Evolutionary conservation across 2,888 invertebrate species (phyloP).

Genomic region (Penaeus monodon): DNA sequence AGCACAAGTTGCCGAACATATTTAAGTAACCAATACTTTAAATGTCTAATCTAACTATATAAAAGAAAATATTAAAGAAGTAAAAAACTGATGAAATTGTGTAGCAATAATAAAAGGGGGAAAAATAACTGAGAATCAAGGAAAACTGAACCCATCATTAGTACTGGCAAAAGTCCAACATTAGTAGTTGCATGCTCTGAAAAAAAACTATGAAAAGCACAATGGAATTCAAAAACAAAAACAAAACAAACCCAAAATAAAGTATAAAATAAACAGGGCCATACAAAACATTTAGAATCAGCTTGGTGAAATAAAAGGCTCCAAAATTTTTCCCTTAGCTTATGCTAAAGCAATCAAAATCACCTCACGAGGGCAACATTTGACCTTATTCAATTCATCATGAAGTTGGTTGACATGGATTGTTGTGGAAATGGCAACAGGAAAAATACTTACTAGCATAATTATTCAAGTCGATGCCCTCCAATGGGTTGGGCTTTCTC

Average conservation of each 20-base stretch:
- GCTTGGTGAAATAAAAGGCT: conserved; percentile 63
- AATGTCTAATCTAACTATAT: background rate
- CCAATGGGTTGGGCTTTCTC: conserved; percentile 72
- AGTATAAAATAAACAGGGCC: conserved; percentile 11
- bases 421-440: conserved; percentile 62
- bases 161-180: conserved; percentile 39
- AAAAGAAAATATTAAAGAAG: conserved; percentile 9
- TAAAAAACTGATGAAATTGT: background rate
- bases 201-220: background rate
- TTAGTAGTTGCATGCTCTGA: conserved; percentile 54
- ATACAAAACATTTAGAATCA: conserved; percentile 35
- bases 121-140: conserved; percentile 20
- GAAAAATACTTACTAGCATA: conserved; percentile 72
- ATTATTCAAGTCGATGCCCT: conserved; percentile 74
- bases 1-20: conserved; percentile 34
- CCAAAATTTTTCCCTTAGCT: conserved; percentile 50
- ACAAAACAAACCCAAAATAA: conserved; percentile 26
- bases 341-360: conserved; percentile 60
- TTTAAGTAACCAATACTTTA: conserved; percentile 4
- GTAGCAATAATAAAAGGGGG: conserved; percentile 9
- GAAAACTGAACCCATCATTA: conserved; percentile 41
- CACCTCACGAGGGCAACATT: conserved; percentile 44
- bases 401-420: conserved; percentile 53
- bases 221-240: conserved; percentile 31
- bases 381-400: conserved; percentile 34